Evolutionary conservation across 64 coral and sea anemone species (phyloP), one percentile per base, ranked within the genome.

Genomic region (Pocillopora verrucosa): DNA sequence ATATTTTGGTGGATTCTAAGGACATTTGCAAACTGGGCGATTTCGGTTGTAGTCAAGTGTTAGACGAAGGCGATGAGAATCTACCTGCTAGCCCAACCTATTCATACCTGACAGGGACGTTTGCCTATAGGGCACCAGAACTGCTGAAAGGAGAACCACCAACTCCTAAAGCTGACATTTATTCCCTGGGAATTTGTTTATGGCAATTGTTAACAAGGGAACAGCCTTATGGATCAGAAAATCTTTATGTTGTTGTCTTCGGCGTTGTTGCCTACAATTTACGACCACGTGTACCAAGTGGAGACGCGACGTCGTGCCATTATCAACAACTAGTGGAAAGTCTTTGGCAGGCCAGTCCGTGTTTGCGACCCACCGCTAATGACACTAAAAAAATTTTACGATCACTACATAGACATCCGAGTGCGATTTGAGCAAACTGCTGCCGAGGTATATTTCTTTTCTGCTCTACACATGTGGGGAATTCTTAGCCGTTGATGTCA

Each of bases 201-300:
- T 98, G 95, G 95, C 95, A 98, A 25, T 76, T 98, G 14, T 74
- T 94, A 11, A 94, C 92, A 26, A 76, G 95, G 89, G 79, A 98
- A 69, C 89, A 86, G 60, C 95, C 95, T 9, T 98, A 94, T 37
- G 95, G 95, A 2, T 92, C 92, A 9, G 92, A 94, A 59, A 98
- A 98, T 80, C 87, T 98, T 11, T 98, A 94, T 78, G 95, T 98
- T 58, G 95, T 98, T 37, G 92, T 98, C 36, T 98, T 98, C 76
- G 95, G 95, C 2, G 95, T 98, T 38, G 95, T 98, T 72, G 95
- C 95, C 36, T 89, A 98, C 68, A 98, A 98, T 70, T 92, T 98
- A 58, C 25, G 95, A 80, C 95, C 95, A 92, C 89, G 85, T 89
- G 92, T 98, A 61, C 95, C 95, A 0, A 79, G 17, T 60, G 72